Evolutionary conservation across 1,140 invertebrate genomes (phyloP).

Genomic region (Agrilus planipennis): DNA sequence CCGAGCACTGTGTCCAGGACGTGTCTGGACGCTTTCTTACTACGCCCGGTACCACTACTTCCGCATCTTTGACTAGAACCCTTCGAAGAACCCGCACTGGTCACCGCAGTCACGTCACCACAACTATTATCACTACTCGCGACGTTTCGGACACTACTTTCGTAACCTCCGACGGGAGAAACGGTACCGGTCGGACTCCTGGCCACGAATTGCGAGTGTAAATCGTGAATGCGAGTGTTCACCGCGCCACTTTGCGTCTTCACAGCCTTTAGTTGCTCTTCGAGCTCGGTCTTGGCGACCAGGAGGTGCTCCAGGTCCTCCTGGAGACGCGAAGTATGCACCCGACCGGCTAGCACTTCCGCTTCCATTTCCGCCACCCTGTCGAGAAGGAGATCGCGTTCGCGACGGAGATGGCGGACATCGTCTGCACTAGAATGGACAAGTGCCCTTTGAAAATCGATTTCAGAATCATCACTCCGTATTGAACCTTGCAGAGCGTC

Average conservation of each 20-base stretch:
- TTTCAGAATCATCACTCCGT: constrained; percentile 35
- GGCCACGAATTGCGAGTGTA: constrained; percentile 34
- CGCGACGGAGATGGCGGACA: constrained; percentile 44
- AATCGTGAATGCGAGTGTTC: constrained; percentile 35
- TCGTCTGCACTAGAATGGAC: constrained; percentile 35
- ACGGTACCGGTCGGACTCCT: constrained; percentile 15
- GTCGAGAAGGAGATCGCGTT: constrained; percentile 53
- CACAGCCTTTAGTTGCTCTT: constrained; percentile 47
- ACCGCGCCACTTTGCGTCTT: constrained; percentile 40
- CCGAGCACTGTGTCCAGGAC: not conserved
- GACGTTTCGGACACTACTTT: not conserved
- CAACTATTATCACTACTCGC: constrained; percentile 3
- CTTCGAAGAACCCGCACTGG: constrained; percentile 8
- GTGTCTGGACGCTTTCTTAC: constrained; percentile 4
- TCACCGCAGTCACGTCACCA: constrained; percentile 5
- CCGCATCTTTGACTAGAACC: constrained; percentile 11
- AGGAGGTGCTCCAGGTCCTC: constrained; percentile 46
- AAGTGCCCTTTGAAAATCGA: constrained; percentile 37
- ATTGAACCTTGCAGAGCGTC: constrained; percentile 42
- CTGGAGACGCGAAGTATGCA: constrained; percentile 49
- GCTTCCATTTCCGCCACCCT: constrained; percentile 60
- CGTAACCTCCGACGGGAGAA: not conserved
- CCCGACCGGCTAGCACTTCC: constrained; percentile 49
- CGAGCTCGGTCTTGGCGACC: constrained; percentile 46
- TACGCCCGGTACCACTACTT: constrained; percentile 5